A percentile compares a stretch with the other conserved stretches of the same genome.
phyloP scores from a whole-genome alignment of 2,113 vertebrate species.

The Lophotis ruficrista region DNA sequence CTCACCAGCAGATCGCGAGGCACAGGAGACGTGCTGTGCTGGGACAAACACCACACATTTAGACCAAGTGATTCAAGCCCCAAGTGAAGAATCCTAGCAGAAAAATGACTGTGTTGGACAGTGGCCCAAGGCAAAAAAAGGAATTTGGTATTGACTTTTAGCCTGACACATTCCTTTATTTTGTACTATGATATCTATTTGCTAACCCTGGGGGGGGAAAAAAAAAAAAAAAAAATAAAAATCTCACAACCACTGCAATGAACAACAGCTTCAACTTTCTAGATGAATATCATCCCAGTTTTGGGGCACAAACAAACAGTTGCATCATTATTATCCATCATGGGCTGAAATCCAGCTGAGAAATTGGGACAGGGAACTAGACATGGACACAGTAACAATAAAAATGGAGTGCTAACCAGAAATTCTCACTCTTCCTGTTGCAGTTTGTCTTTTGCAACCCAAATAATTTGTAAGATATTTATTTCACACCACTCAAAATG shows the following conservation, averaged over 20 bases:
- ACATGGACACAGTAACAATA: background rate
- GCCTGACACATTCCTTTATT: background rate
- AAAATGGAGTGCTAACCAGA: background rate
- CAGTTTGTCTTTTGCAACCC: background rate
- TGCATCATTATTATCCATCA: background rate
- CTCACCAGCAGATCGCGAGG: fast-evolving
- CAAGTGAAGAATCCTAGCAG: background rate
- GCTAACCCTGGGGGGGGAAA: background rate
- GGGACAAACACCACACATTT: background rate
- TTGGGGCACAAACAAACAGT: background rate
- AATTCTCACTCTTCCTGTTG: background rate
- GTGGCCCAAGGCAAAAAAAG: background rate
- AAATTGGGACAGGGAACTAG: background rate
- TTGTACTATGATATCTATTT: background rate
- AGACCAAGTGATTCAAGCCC: background rate
- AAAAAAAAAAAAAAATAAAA: background rate
- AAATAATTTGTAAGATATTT: background rate
- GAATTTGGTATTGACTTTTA: background rate
- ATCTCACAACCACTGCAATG: background rate
- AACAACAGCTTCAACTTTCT: background rate
- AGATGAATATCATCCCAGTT: background rate
- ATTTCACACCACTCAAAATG: background rate
- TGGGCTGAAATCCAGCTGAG: background rate
- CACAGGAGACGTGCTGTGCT: too few species aligned
- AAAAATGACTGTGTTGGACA: background rate